Percentiles rank a stretch among this genome's conserved stretches.
These are phyloP conservation scores for Anoplophora glabripennis DNA, from an alignment of 1,140 invertebrate genomes.

Conservation along the genomic window DNA sequence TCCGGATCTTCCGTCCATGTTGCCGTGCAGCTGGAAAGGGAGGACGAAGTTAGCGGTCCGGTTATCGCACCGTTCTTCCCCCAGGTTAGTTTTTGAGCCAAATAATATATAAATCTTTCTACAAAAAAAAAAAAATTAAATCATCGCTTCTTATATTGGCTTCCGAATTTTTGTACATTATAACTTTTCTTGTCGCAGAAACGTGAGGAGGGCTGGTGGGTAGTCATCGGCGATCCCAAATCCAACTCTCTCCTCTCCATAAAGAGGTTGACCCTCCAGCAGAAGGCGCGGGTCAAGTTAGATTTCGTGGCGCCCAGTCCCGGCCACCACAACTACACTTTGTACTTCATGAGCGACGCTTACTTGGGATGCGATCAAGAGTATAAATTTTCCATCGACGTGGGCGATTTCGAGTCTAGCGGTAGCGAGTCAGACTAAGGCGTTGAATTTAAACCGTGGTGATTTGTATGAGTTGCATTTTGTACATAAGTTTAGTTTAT, in stretches of 20 bases:
- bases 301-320: slow-evolving; percentile 91
- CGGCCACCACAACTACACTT: slow-evolving; percentile 84
- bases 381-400: slow-evolving; percentile 76
- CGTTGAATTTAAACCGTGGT: too few species aligned
- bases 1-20: slow-evolving; percentile 83
- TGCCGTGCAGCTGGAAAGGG: slow-evolving; percentile 89
- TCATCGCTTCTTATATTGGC: neutral
- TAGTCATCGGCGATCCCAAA: slow-evolving; percentile 96
- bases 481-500: too few species aligned
- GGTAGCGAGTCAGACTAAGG: slow-evolving; percentile 53
- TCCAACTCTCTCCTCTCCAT: slow-evolving; percentile 94
- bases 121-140: neutral
- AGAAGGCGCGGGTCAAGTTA: slow-evolving; percentile 90
- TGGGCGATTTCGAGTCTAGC: slow-evolving; percentile 64
- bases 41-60: slow-evolving; percentile 94
- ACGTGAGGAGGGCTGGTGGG: slow-evolving; percentile 99
- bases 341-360: slow-evolving; percentile 99
- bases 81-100: slow-evolving; percentile 58
- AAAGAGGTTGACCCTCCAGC: slow-evolving; percentile 89
- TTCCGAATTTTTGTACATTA: neutral
- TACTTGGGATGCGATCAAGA: slow-evolving; percentile 99
- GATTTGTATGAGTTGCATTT: too few species aligned
- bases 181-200: slow-evolving; percentile 60
- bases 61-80: slow-evolving; percentile 98
- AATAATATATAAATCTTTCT: slow-evolving; percentile 12